Evolutionary conservation across 2,113 vertebrate species (phyloP).

Genomic region (Vanacampus margaritifer): DNA sequence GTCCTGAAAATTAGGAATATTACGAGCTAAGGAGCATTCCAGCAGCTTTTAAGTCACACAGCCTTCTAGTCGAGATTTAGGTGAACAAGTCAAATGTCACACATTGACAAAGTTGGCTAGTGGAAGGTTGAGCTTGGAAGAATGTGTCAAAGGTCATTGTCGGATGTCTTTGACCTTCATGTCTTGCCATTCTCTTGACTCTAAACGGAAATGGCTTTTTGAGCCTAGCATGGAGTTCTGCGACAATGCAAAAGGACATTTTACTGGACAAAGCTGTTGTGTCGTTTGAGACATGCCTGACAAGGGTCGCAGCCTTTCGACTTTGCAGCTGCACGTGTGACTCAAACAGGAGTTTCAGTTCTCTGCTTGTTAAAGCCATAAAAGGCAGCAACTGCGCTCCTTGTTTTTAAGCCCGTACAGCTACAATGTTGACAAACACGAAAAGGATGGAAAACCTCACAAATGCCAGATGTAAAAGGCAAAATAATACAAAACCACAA

Average conservation of each 20-base stretch:
- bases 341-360: background rate
- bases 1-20: no score
- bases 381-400: background rate
- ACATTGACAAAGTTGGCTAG: conserved; percentile 15
- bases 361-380: background rate
- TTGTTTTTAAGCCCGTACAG: background rate
- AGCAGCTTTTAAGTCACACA: no score
- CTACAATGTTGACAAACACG: no score
- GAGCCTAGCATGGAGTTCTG: conserved; percentile 27
- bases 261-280: conserved; percentile 36
- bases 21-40: no score
- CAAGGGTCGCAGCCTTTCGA: conserved; percentile 6
- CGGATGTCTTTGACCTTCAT: background rate
- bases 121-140: background rate
- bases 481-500: no score
- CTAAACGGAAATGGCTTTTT: conserved; percentile 27
- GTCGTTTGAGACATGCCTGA: conserved; percentile 12
- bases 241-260: conserved; percentile 33
- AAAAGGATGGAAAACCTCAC: no score
- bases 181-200: conserved; percentile 5
- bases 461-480: no score
- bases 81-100: conserved; percentile 3
- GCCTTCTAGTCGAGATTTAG: no score
- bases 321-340: background rate
- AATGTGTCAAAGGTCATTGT: conserved; percentile 3